Percentiles rank a stretch among this genome's conserved stretches.
phyloP scores from a whole-genome alignment of 2,113 vertebrate genomes.

The Pangasianodon hypophthalmus region DNA sequence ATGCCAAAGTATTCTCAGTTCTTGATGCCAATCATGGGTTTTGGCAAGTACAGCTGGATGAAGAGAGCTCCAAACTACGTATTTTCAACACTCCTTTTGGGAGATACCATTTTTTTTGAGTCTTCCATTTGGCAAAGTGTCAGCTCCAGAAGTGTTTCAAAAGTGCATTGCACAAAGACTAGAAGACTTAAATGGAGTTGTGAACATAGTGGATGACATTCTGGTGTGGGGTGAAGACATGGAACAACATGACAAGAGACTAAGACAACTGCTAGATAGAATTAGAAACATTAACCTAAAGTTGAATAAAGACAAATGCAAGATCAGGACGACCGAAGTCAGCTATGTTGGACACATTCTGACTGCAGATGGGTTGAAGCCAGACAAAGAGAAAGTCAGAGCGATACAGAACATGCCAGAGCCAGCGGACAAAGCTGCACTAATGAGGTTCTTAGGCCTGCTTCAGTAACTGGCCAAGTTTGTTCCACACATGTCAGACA shows the following conservation, averaged over 20 bases:
- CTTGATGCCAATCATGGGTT: not conserved
- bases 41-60: no score
- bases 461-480: slow-evolving; percentile 16
- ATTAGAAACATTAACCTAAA: not conserved
- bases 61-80: no score
- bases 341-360: slow-evolving; percentile 3
- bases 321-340: not conserved
- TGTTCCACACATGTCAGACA: not conserved
- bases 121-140: not conserved
- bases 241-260: not conserved
- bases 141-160: slow-evolving; percentile 35
- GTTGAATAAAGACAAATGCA: not conserved
- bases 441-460: not conserved
- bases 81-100: no score
- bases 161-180: slow-evolving; percentile 18
- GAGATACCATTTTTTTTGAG: no score
- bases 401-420: not conserved
- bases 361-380: not conserved
- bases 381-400: not conserved
- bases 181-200: slow-evolving; percentile 21
- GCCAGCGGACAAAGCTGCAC: not conserved
- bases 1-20: not conserved
- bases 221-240: slow-evolving; percentile 15
- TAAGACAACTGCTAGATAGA: not conserved
- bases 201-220: slow-evolving; percentile 26